Percentiles rank a stretch among this genome's conserved stretches.
Conservation (phyloP, 2,888 invertebrate genomes). For the Drosophila kokeensis region DNA sequence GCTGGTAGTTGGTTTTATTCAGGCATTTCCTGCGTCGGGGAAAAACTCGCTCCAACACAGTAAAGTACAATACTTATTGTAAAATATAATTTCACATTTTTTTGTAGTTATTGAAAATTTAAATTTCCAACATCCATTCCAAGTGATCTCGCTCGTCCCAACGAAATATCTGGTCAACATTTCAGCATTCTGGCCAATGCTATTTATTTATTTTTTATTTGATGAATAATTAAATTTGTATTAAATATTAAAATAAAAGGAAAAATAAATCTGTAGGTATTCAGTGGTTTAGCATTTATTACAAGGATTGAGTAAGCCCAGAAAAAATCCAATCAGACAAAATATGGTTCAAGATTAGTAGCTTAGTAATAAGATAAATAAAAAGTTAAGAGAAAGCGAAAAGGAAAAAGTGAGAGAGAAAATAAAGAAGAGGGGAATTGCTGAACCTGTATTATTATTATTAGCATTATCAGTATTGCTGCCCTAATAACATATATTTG, state of each 20-base stretch:
- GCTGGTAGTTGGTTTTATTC: no score
- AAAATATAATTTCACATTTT: not conserved
- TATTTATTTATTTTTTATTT: not conserved
- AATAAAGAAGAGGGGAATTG: not conserved
- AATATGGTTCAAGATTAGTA: not conserved
- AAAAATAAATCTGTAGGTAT: not conserved
- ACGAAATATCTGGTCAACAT: no score
- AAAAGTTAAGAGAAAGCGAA: not conserved
- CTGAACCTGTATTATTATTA: not conserved
- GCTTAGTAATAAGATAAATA: no score
- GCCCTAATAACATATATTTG: not conserved
- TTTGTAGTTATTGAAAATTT: not conserved
- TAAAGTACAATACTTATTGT: not conserved
- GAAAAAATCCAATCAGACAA: not conserved
- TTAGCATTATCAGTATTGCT: not conserved
- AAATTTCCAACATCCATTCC: not conserved
- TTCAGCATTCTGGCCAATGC: not conserved
- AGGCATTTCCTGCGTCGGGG: no score
- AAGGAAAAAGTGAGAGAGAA: not conserved
- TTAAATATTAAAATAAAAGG: no score
- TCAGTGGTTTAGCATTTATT: not conserved
- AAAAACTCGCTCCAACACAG: no score
- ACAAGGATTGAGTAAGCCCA: not conserved
- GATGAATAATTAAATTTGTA: not conserved
- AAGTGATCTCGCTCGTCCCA: no score